These are phyloP conservation scores for Lepus townsendii DNA, from an alignment of 2,797 vertebrate species.

Conservation along the genomic window DNA sequence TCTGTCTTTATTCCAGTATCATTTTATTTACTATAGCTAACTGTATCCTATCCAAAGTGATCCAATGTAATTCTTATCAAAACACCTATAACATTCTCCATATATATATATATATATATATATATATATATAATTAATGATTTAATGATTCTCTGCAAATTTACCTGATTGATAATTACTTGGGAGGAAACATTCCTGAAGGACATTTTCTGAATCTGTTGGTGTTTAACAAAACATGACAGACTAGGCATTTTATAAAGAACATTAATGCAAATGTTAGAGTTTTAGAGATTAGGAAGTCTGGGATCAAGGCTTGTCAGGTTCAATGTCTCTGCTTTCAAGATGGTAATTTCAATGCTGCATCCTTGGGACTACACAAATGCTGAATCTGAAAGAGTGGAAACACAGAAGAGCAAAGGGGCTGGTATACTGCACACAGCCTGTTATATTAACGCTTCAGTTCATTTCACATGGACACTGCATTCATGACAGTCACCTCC, in stretches of 20 bases:
- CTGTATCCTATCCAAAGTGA: too few species aligned
- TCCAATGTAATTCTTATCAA: too few species aligned
- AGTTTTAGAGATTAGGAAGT: background rate
- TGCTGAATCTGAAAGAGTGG: background rate
- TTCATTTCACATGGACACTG: background rate
- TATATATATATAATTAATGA: too few species aligned
- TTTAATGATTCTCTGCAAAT: background rate
- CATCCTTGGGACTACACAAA: background rate
- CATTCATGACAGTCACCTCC: background rate
- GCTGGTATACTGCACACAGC: accelerated
- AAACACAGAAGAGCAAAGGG: background rate
- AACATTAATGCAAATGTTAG: background rate
- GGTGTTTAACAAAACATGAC: background rate
- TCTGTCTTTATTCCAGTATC: too few species aligned
- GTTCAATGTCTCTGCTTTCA: background rate
- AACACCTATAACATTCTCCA: too few species aligned
- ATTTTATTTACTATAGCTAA: too few species aligned
- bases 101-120: too few species aligned
- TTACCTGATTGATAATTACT: background rate
- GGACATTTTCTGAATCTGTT: background rate
- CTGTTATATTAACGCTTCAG: background rate
- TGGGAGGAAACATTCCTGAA: background rate
- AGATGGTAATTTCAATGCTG: too few species aligned
- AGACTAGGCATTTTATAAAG: background rate
- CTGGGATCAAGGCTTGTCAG: background rate